Conservation (phyloP, 2,113 vertebrate species). For the Oryzias javanicus region DNA sequence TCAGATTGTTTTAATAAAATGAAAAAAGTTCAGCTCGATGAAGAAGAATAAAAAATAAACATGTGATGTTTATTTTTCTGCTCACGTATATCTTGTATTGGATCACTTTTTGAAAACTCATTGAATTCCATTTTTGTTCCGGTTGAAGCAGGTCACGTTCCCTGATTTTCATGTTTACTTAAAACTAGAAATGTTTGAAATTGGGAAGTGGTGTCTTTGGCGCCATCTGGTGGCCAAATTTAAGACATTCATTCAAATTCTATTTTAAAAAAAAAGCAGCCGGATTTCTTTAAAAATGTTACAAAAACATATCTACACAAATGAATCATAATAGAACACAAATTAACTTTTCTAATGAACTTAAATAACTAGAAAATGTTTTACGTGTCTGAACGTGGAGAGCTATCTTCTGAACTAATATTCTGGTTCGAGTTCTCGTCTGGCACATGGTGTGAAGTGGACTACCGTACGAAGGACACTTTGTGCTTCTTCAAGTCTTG, state of each 20-base stretch:
- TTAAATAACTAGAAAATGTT: neutral
- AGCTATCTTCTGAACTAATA: neutral
- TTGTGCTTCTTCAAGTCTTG: slow-evolving; percentile 62
- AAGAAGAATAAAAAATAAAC: too few relatives aligned
- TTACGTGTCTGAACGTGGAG: neutral
- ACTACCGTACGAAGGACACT: slow-evolving; percentile 1
- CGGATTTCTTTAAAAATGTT: neutral
- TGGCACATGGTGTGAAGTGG: slow-evolving; percentile 24
- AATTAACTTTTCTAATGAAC: slow-evolving; percentile 4
- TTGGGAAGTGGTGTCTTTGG: neutral
- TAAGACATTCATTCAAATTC: neutral
- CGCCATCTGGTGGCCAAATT: slow-evolving; percentile 18
- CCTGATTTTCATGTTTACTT: too few relatives aligned
- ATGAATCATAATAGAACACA: neutral
- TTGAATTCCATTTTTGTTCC: too few relatives aligned
- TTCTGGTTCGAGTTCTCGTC: slow-evolving; percentile 16
- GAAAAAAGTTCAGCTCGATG: too few relatives aligned
- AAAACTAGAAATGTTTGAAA: neutral
- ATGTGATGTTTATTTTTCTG: too few relatives aligned
- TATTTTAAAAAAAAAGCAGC: neutral
- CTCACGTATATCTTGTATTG: too few relatives aligned
- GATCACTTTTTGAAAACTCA: too few relatives aligned
- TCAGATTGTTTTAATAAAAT: too few relatives aligned
- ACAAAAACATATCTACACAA: neutral
- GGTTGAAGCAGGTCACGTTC: too few relatives aligned